phyloP scores from a whole-genome alignment of 2,797 vertebrate species.

The Fratercula arctica region DNA sequence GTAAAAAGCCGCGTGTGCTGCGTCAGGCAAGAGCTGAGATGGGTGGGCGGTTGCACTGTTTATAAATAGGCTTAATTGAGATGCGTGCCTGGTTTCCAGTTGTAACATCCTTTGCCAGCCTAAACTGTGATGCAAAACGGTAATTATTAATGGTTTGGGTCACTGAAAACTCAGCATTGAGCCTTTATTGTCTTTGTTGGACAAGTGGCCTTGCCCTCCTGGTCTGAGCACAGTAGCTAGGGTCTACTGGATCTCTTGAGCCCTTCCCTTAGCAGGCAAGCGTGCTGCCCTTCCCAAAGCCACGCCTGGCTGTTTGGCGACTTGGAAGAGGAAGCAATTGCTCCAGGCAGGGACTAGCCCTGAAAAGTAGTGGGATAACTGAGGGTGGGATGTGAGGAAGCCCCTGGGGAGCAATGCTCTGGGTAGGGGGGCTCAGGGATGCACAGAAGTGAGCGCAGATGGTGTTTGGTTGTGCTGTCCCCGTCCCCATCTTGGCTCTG shows the following conservation, averaged over 20 bases:
- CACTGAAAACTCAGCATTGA: not conserved
- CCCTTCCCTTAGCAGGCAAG: not conserved
- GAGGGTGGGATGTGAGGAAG: not conserved
- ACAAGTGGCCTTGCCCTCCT: not conserved
- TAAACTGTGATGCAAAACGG: not conserved
- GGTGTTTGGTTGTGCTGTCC: not conserved
- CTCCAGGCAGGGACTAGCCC: not conserved
- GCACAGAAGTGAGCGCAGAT: accelerated
- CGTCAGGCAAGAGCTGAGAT: not conserved
- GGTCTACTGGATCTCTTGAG: not conserved
- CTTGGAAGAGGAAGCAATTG: too few relatives aligned
- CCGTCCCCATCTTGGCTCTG: not conserved
- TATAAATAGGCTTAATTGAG: not conserved
- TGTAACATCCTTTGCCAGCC: not conserved
- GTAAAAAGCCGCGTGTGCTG: not conserved
- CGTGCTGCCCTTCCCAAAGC: accelerated
- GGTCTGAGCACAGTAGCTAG: not conserved
- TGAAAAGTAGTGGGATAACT: not conserved
- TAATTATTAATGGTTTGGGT: not conserved
- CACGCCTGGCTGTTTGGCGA: not conserved
- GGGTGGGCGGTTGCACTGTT: not conserved
- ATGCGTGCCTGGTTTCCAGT: not conserved
- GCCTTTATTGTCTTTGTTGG: not conserved
- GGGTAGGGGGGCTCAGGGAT: not conserved
- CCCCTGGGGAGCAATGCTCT: not conserved